Evolutionary conservation across 2,888 invertebrate genomes (phyloP).

Genomic region (Ommatoiulus sabulosus): DNA sequence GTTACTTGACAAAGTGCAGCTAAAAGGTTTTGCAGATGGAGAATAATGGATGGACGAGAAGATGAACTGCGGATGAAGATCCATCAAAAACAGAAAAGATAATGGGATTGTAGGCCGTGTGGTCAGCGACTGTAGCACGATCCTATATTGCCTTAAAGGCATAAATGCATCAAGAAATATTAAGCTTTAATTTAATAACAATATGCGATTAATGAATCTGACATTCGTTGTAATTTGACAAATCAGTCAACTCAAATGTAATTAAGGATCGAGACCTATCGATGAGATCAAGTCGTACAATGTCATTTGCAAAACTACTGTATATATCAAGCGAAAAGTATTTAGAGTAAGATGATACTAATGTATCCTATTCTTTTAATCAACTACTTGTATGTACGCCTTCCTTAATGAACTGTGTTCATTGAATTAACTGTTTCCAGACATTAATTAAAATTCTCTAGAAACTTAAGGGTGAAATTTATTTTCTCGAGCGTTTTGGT

Average conservation of each 20-base stretch:
- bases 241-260: not conserved
- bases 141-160: not conserved
- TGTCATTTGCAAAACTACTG: too few species aligned
- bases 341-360: too few species aligned
- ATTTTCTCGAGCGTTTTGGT: not conserved
- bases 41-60: conserved; percentile 21
- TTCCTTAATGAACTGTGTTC: too few species aligned
- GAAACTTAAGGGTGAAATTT: too few species aligned
- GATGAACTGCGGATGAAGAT: not conserved
- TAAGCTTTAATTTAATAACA: not conserved
- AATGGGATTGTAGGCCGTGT: not conserved
- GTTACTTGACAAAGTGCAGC: not conserved
- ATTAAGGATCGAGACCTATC: too few species aligned
- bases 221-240: not conserved
- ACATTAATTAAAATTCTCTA: too few species aligned
- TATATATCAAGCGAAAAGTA: too few species aligned
- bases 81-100: not conserved
- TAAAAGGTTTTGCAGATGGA: conserved; percentile 21
- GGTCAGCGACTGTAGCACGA: not conserved
- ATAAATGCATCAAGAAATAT: not conserved
- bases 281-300: too few species aligned
- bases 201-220: not conserved
- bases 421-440: too few species aligned
- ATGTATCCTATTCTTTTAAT: too few species aligned
- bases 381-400: too few species aligned